Evolutionary conservation across 2,113 vertebrate species (phyloP).

Genomic region (Crotophaga sulcirostris): DNA sequence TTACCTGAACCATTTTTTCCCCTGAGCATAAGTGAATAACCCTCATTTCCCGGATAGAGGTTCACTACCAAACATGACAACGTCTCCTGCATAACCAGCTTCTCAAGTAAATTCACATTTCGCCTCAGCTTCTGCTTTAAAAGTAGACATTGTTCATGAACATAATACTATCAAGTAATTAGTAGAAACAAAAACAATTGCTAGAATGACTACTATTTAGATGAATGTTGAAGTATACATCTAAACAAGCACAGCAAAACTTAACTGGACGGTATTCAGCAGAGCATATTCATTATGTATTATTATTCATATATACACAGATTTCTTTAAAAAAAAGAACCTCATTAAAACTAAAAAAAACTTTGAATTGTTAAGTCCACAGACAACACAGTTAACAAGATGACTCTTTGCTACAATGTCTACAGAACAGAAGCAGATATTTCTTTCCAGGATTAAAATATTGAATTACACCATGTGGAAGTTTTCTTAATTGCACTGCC

Average conservation of each 20-base stretch:
- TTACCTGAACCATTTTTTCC: constrained; percentile 99
- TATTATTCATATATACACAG: background rate
- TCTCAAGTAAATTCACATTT: constrained; percentile 99
- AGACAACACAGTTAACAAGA: background rate
- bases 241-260: background rate
- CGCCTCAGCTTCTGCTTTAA: constrained; percentile 94
- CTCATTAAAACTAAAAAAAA: background rate
- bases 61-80: constrained; percentile 97
- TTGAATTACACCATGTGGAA: background rate
- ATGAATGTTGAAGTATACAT: background rate
- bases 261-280: background rate
- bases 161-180: constrained; percentile 35
- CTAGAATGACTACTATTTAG: background rate
- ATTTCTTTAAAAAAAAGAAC: background rate
- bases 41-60: constrained; percentile 96
- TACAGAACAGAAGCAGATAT: background rate
- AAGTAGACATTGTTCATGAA: constrained; percentile 70
- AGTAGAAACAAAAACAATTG: background rate
- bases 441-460: background rate
- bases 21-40: constrained; percentile 98
- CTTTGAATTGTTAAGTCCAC: background rate
- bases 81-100: constrained; percentile 95
- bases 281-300: background rate
- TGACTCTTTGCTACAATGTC: background rate
- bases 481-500: background rate